Percentiles rank a stretch among this genome's conserved stretches.
Conservation (phyloP, 2,797 vertebrate species). For the Lateolabrax maculatus region DNA sequence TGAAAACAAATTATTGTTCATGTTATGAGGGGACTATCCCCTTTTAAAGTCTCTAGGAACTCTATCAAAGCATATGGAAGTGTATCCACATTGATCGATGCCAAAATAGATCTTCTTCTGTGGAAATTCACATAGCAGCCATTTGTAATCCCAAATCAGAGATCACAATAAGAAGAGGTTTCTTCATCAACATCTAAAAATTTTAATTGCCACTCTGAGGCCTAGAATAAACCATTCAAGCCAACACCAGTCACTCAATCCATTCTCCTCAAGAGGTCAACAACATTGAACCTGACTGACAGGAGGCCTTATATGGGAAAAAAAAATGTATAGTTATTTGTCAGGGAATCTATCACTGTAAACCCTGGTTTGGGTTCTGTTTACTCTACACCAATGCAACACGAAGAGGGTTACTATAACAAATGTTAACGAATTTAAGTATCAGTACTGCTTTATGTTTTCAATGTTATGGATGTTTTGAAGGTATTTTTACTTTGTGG, state of each 20-base stretch:
- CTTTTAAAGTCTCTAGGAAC: background rate
- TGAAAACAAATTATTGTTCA: background rate
- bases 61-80: background rate
- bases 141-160: conserved; percentile 28
- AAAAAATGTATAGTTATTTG: conserved; percentile 7
- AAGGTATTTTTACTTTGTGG: too few relatives aligned
- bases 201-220: conserved; percentile 56
- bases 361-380: background rate
- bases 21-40: background rate
- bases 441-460: too few relatives aligned
- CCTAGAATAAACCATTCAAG: conserved; percentile 61
- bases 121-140: conserved; percentile 63
- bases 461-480: too few relatives aligned
- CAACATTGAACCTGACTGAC: conserved; percentile 56
- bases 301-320: conserved; percentile 72
- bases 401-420: background rate
- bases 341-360: background rate
- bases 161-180: conserved; percentile 47
- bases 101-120: conserved; percentile 50
- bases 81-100: conserved; percentile 34
- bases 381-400: background rate
- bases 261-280: conserved; percentile 66
- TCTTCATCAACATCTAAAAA: conserved; percentile 34
- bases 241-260: conserved; percentile 50
- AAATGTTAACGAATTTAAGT: background rate